Evolutionary conservation across 2,797 vertebrate genomes (phyloP).

Genomic region (Sebastes goodei): DNA sequence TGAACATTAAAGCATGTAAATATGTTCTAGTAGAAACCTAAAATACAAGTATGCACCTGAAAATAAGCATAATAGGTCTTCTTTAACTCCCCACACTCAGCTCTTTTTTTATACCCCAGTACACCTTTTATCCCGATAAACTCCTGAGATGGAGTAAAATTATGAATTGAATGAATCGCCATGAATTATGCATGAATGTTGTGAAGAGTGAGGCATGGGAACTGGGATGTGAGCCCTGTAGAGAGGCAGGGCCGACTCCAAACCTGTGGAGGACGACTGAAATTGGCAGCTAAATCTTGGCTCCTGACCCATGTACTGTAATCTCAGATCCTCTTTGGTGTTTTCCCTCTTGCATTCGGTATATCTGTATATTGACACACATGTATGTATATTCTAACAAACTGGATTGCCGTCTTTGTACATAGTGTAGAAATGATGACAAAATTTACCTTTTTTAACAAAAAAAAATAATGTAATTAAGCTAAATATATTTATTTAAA

Average conservation of each 20-base stretch:
- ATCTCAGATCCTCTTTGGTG: constrained; percentile 46
- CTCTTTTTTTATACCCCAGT: constrained; percentile 36
- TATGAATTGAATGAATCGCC: constrained; percentile 24
- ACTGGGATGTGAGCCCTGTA: constrained; percentile 25
- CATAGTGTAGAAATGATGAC: constrained; percentile 79
- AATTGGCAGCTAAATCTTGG: constrained; percentile 82
- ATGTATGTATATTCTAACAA: constrained; percentile 67
- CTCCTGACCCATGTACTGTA: constrained; percentile 61
- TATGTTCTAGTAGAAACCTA: too few relatives aligned
- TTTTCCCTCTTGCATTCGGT: constrained; percentile 43
- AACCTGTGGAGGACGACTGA: constrained; percentile 64
- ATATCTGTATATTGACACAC: constrained; percentile 60
- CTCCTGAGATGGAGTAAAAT: constrained; percentile 51
- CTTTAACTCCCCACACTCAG: not conserved
- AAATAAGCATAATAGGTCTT: too few relatives aligned
- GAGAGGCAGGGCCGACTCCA: constrained; percentile 43
- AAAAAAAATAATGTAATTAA: constrained; percentile 70
- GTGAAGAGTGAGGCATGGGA: constrained; percentile 31
- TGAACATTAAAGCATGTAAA: too few relatives aligned
- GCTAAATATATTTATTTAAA: constrained; percentile 64
- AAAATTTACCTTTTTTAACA: constrained; percentile 61
- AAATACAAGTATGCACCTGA: too few relatives aligned
- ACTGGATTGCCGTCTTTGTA: constrained; percentile 75
- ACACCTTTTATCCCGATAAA: constrained; percentile 20
- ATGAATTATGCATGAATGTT: constrained; percentile 34